Conservation (phyloP, 2,113 vertebrate species). For the Calidris pugnax region DNA sequence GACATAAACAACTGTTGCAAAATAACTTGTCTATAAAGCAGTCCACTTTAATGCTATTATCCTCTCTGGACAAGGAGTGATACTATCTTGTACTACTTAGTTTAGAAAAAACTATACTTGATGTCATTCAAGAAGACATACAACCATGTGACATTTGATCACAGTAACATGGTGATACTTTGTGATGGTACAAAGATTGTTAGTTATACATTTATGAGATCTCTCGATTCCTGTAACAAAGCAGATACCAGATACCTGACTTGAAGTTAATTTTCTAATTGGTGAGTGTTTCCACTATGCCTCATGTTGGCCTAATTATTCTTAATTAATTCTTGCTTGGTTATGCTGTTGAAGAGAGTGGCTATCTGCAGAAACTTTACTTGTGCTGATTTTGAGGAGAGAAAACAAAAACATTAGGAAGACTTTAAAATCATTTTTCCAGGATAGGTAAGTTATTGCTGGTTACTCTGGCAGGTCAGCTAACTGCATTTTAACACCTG, state of each 20-base stretch:
- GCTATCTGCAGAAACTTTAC: background rate
- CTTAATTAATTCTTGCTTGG: slow-evolving; percentile 28
- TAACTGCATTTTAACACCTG: background rate
- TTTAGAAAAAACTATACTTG: background rate
- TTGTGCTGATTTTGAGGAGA: slow-evolving; percentile 1
- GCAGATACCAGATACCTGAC: background rate
- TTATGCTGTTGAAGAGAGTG: background rate
- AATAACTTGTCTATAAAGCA: background rate
- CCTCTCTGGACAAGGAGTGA: background rate
- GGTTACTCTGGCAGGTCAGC: background rate
- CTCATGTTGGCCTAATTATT: background rate
- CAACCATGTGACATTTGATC: background rate
- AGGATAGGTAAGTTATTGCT: background rate
- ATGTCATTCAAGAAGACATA: background rate
- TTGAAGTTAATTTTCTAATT: background rate
- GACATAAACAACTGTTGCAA: background rate
- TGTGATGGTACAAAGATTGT: background rate
- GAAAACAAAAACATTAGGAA: background rate
- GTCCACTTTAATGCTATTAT: background rate
- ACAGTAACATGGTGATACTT: background rate
- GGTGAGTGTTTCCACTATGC: background rate
- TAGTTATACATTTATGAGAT: background rate
- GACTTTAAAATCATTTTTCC: background rate
- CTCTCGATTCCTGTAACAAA: background rate
- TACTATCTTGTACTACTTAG: background rate